Evolutionary conservation across 2,797 vertebrate genomes (phyloP).

Genomic region (Gymnothorax reevesii): DNA sequence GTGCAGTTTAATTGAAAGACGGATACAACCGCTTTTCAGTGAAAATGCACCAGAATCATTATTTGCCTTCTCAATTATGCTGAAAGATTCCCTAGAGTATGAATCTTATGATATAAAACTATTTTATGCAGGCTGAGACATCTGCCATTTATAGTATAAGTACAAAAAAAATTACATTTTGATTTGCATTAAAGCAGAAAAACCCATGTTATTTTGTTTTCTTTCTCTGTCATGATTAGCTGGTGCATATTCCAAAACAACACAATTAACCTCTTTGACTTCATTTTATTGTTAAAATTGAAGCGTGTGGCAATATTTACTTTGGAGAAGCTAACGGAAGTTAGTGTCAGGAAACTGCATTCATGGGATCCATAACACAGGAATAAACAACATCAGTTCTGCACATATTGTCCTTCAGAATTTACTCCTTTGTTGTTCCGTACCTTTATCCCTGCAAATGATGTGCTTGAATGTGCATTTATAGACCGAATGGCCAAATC

Average conservation of each 20-base stretch:
- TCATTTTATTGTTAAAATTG: neutral
- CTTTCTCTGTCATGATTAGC: constrained; percentile 4
- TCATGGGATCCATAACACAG: neutral
- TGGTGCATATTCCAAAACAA: neutral
- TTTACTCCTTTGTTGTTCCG: neutral
- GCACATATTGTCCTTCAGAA: neutral
- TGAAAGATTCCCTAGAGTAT: too few species aligned
- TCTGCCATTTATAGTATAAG: neutral
- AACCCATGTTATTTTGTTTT: neutral
- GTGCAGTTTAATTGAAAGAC: neutral
- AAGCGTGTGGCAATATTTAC: neutral
- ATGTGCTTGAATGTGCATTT: constrained; percentile 10
- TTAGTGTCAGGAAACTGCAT: neutral
- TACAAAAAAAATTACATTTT: neutral
- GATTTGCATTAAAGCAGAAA: neutral
- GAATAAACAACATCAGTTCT: neutral
- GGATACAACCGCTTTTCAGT: neutral
- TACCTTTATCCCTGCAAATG: neutral
- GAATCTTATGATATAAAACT: neutral
- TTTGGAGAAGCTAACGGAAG: neutral
- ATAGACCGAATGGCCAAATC: constrained; percentile 16
- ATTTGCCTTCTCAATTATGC: neutral
- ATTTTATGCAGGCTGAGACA: neutral
- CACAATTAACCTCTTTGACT: neutral
- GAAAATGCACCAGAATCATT: neutral